phyloP scores from a whole-genome alignment of 1,140 invertebrate species.

The Drosophila arawakana region DNA sequence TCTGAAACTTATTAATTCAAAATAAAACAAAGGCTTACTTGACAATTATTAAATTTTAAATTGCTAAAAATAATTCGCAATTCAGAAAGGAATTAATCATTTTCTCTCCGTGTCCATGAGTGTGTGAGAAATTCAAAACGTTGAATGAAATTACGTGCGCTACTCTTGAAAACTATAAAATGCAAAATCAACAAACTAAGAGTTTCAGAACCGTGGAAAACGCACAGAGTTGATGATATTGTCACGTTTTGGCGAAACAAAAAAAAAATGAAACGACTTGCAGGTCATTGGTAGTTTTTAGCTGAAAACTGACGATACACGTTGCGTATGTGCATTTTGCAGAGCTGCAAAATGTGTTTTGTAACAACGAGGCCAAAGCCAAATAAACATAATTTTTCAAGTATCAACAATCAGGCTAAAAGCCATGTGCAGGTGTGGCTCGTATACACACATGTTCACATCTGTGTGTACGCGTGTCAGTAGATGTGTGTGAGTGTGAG shows the following conservation, averaged over 20 bases:
- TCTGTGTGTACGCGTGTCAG: not conserved
- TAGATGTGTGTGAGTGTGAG: not conserved
- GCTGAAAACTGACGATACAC: conserved; percentile 11
- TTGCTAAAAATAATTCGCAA: too few relatives aligned
- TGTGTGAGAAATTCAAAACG: conserved; percentile 10
- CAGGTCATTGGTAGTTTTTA: not conserved
- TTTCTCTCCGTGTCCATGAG: not conserved
- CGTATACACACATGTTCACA: not conserved
- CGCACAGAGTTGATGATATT: conserved; percentile 66
- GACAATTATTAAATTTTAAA: too few relatives aligned
- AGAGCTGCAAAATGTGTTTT: conserved; percentile 43
- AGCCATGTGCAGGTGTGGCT: conserved; percentile 67
- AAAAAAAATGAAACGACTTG: not conserved
- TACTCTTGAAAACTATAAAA: conserved; percentile 31
- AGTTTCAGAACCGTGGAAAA: conserved; percentile 6
- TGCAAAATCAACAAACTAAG: conserved; percentile 61
- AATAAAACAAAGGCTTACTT: too few relatives aligned
- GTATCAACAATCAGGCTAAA: conserved; percentile 79
- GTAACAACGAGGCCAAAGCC: conserved; percentile 62
- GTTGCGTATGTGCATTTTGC: conserved; percentile 68
- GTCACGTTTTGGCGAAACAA: conserved; percentile 57
- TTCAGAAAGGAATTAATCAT: too few relatives aligned
- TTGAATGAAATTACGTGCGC: conserved; percentile 22
- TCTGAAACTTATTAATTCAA: too few relatives aligned
- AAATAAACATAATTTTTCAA: conserved; percentile 73